These are phyloP conservation scores for Bombus sylvicola DNA, from an alignment of 1,140 invertebrate species.

Conservation along the genomic window DNA sequence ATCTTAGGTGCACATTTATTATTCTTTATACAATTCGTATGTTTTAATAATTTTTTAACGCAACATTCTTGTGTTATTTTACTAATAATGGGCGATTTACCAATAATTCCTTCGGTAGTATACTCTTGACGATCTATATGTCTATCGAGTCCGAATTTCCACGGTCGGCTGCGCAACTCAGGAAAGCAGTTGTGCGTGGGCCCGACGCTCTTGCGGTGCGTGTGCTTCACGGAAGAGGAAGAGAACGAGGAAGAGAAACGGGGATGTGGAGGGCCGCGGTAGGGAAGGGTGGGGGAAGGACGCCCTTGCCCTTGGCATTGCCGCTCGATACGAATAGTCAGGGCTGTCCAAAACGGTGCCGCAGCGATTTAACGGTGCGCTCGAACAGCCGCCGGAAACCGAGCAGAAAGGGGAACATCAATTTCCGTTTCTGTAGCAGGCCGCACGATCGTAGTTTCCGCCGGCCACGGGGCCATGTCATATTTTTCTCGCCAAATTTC, in stretches of 20 bases:
- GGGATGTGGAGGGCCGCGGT: constrained; percentile 69
- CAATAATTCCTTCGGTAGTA: too few species aligned
- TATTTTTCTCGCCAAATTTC: background rate
- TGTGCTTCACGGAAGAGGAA: constrained; percentile 60
- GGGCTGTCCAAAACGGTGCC: constrained; percentile 80
- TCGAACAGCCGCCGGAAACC: constrained; percentile 47
- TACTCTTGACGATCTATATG: background rate
- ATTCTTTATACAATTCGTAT: too few species aligned
- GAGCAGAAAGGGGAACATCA: constrained; percentile 32
- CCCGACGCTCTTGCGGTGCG: constrained; percentile 17
- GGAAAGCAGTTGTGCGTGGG: constrained; percentile 17
- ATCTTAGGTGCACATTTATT: too few species aligned
- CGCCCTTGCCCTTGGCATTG: constrained; percentile 84
- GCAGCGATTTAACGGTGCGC: constrained; percentile 72
- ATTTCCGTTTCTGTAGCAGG: constrained; percentile 48
- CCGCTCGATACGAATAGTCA: constrained; percentile 82
- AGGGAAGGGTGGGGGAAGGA: constrained; percentile 71
- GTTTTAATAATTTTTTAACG: too few species aligned
- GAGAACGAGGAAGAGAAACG: constrained; percentile 75
- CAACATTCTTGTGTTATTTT: too few species aligned
- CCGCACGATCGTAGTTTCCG: constrained; percentile 4
- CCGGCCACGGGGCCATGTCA: background rate
- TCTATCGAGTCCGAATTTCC: constrained; percentile 23
- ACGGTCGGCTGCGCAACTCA: background rate
- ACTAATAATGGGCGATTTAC: too few species aligned